These are phyloP conservation scores for Synchiropus splendidus DNA, from an alignment of 2,113 vertebrate genomes.

Conservation along the genomic window DNA sequence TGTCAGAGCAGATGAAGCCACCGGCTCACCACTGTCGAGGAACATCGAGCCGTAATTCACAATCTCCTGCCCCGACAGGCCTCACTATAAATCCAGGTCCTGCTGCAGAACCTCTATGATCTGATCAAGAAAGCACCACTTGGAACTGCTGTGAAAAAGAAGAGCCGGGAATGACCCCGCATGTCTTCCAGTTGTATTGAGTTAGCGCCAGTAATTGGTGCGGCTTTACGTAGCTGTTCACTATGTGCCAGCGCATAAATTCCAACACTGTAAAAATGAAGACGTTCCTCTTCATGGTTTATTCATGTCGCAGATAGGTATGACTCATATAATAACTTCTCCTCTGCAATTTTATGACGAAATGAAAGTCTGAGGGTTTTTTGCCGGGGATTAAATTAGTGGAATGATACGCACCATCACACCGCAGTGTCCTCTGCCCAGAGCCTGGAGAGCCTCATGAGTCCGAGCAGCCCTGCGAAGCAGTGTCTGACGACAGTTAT, in stretches of 20 bases:
- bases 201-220: conserved; percentile 18
- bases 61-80: conserved; percentile 52
- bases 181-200: conserved; percentile 6
- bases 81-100: conserved; percentile 53
- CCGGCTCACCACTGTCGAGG: conserved; percentile 58
- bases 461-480: too few species aligned
- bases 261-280: conserved; percentile 9
- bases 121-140: conserved; percentile 34
- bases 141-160: conserved; percentile 21
- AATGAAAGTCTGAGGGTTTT: conserved; percentile 14
- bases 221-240: conserved; percentile 4
- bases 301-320: conserved; percentile 4
- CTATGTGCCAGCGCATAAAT: conserved; percentile 14
- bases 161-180: conserved; percentile 35
- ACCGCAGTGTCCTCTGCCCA: conserved; percentile 10
- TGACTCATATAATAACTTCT: conserved; percentile 9
- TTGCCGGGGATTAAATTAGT: conserved; percentile 17
- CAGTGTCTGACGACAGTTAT: too few species aligned
- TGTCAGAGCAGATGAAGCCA: conserved; percentile 68
- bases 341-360: conserved; percentile 4
- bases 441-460: too few species aligned
- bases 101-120: conserved; percentile 31
- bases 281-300: conserved; percentile 8
- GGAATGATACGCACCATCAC: conserved; percentile 21
- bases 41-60: conserved; percentile 60